Evolutionary conservation across 2,113 vertebrate species (phyloP).

Genomic region (Cisticola juncidis): DNA sequence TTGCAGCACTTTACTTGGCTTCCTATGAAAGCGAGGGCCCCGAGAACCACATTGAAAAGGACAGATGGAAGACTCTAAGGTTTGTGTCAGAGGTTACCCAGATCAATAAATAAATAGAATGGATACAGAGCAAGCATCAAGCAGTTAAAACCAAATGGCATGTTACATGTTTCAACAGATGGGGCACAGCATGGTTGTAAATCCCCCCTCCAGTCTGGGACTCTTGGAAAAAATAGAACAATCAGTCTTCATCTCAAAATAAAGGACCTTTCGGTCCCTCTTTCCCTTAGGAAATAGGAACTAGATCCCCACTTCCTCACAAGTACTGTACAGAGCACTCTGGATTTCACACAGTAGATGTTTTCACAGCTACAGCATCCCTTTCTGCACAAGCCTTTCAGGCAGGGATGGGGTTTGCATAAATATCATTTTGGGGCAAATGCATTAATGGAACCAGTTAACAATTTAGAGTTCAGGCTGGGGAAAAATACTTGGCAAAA

Average conservation of each 20-base stretch:
- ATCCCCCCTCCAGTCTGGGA: neutral
- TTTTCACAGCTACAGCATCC: neutral
- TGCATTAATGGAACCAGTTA: neutral
- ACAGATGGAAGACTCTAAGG: slow-evolving; percentile 96
- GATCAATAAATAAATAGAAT: neutral
- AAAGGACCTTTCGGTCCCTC: neutral
- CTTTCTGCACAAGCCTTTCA: neutral
- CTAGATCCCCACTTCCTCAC: neutral
- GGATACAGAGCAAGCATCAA: neutral
- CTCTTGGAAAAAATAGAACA: neutral
- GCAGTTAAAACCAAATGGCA: neutral
- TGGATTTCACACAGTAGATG: neutral
- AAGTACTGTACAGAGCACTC: neutral
- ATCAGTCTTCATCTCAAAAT: neutral
- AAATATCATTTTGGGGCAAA: neutral
- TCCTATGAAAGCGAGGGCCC: slow-evolving; percentile 94
- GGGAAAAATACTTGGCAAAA: neutral
- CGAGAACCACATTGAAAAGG: slow-evolving; percentile 92
- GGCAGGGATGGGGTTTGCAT: neutral
- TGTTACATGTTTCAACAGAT: neutral
- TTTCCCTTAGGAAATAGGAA: neutral
- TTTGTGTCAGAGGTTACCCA: slow-evolving; percentile 65
- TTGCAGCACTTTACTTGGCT: slow-evolving; percentile 88
- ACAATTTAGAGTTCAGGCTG: neutral
- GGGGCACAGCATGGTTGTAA: neutral